Evolutionary conservation across 2,888 invertebrate genomes (phyloP), one percentile per base, ranked within the genome.

Genomic region (Drosophila kuntzei): DNA sequence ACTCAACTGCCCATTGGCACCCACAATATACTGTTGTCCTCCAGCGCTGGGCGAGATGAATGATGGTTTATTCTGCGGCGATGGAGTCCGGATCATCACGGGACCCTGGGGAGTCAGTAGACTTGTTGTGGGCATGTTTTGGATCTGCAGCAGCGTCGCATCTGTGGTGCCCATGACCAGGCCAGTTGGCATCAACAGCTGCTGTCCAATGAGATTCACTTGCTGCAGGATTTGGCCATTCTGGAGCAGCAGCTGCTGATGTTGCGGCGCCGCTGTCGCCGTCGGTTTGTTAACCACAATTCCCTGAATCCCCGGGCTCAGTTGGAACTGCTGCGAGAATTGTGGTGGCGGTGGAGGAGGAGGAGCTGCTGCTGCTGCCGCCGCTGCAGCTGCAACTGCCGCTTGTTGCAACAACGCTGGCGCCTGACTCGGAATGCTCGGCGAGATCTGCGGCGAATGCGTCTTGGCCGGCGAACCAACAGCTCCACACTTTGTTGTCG

Each of bases 101-200:
- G 89, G 86, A 0, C 97, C 96, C 18, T 95, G 94, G 2, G 95
- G 95, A 2, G 92, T 94, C 27, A 95, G 90, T 67, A 96, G 95
- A 87, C 95, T 95, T 2, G 89, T 86, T 1, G 95, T 94, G 66
- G 95, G 94, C 0, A 96, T 96, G 68, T 96, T 96, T 88, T 96
- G 96, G 71, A 97, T 93, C 88, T 97, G 96, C 39, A 95, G 87
- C 46, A 97, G 93, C 0, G 96, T 96, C 0, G 96, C 95, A 27
- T 95, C 95, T 0, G 96, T 95, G 0, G 96, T 95, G 0, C 96
- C 95, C 96, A 97, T 96, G 0, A 97, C 95, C 95, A 97, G 95
- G 0, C 97, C 96, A 76, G 97, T 96, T 11, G 97, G 97, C 60
- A 97, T 95, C 55, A 97, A 95, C 81, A 97, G 95, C 89, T 97